Evolutionary conservation across 2,113 vertebrate species (phyloP), one percentile per base, ranked within the genome.

Genomic region (Pristiophorus japonicus): DNA sequence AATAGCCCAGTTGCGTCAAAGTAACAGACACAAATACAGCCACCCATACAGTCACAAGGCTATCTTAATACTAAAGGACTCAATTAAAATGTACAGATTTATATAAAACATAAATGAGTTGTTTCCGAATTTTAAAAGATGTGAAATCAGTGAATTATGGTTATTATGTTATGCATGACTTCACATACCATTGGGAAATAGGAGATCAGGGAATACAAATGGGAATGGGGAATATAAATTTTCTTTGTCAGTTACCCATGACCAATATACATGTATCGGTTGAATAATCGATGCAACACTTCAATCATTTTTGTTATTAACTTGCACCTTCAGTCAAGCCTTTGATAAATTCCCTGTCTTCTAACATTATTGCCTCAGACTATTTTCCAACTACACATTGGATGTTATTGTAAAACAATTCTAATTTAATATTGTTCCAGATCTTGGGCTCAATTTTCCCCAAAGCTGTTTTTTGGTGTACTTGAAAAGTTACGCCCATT

Each of bases 241-340:
- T 94, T 70, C 65, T 73, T 94, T 94, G 65, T 47, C 65, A 94
- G 42, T 70, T 70, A 70, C 93, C 66, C 93, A 94, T 67, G 65
- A 51, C 66, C 45, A 94, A 94, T 94, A 67, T 42, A 94, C 12
- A 94, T 94, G 66, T 73, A 59, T 73, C 8, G 12, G 42, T 94
- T 70, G 38, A 94, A 94, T 70, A 51, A 94, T 70, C 93, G 22
- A 51, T 73, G 93, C 42, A 94, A 22, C 34, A 47, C 27, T 30
- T 94, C 63, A 94, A 67, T 94, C 45, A 94, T 51, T 47, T 90
- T 70, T 73, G 42, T 94, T 94, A 94, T 70, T 67, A 70, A 12
- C 93, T 70, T 73, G n/a, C 27, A 51, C 30, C 38, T 30, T 63
- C 66, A 51, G 93, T 70, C 65, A 94, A 66, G 93, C 93, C 92